Base-by-base conservation (phyloP, 1,140 invertebrate species). In the Trinorchestia longiramus region DNA sequence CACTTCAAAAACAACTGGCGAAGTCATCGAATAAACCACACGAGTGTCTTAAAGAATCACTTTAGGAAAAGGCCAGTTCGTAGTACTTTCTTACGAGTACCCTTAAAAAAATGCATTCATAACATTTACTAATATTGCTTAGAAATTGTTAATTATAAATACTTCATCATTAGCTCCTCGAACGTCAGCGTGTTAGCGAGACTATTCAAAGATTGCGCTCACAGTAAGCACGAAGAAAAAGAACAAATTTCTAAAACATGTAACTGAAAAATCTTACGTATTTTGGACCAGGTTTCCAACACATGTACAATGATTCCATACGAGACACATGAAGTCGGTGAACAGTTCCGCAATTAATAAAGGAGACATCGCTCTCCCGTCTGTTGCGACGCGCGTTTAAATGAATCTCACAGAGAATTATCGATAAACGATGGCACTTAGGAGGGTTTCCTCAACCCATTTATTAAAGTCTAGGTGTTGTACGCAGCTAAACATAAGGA, bases 351-450 rank as follows among this genome's bases (percentile, higher is more conserved):
- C 62, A 77, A 77, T 77, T 77, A 77, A 77, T 11, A 77, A 77
- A 11, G 62, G 62, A 77, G 62, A 77, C 62, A 77, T 77, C 62
- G 62, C 62, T 77, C 1, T 77, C 62, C 62, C 62, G 62, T 77
- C 62, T 77, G 1, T 77, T 77, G 62, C 28, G 62, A 28, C 62
- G 11, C 62, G 28, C 15, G 62, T 77, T 77, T 36, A 77, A 36
- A 77, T 28, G 62, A 77, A 77, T 77, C 62, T 77, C 62, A 77
- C 15, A 36, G 62, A 28, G 62, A 77, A 77, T 77, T 77, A 77
- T 77, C 62, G 62, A 77, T 77, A 77, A 77, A 77, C 62, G 62
- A 77, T 77, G 62, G 62, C 62, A 77, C 62, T 77, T 77, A 77
- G 62, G 62, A 3, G 62, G 62, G 62, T 77, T 77, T 77, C 62